Base-by-base conservation (phyloP, 1,140 invertebrate species). In the Aphelinus certus region DNA sequence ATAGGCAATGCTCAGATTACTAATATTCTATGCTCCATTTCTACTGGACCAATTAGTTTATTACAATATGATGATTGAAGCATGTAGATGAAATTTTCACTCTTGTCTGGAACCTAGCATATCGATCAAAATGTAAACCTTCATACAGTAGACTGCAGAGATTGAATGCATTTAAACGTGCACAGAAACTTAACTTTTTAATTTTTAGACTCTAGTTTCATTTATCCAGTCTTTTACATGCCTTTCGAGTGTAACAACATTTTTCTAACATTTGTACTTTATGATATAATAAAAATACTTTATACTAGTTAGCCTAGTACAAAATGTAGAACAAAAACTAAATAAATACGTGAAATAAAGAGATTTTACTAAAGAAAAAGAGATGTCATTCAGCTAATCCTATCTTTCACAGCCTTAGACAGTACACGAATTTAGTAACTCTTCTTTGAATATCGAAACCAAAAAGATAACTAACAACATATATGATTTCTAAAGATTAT, bases 321-420 rank as follows among this genome's bases (percentile, higher is more conserved):
- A 82, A 81, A 81, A 77, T 83, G 81, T 83, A 83, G 77, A 74
- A 77, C 75, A 63, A 76, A 79, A 80, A 77, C 74, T 67, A 61
- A 80, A 78, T 67, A 61, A 80, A 78, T 77, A 71, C 43, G 71
- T 67, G 73, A 79, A 80, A 81, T 79, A 81, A 82, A 81, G 64
- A 77, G 71, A 79, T 76, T 72, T 65, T 45, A 76, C 46, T 68
- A 76, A 61, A 67, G 77, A 75, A 69, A 53, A 26, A 26, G 26
- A 26, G 26, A 26, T 26, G 26, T 26, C 26, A 26, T 26, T 26
- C 26, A 26, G 26, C 26, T 26, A 26, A 26, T 26, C 26, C 26
- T 26, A 26, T 26, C 26, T 26, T 26, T 26, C 26, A 26, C 26
- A 26, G 26, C 26, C 26, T 26, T 26, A 26, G 26, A 26, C 26